These are phyloP conservation scores for Tinamus major DNA, from an alignment of 2,797 vertebrate genomes.

Conservation along the genomic window DNA sequence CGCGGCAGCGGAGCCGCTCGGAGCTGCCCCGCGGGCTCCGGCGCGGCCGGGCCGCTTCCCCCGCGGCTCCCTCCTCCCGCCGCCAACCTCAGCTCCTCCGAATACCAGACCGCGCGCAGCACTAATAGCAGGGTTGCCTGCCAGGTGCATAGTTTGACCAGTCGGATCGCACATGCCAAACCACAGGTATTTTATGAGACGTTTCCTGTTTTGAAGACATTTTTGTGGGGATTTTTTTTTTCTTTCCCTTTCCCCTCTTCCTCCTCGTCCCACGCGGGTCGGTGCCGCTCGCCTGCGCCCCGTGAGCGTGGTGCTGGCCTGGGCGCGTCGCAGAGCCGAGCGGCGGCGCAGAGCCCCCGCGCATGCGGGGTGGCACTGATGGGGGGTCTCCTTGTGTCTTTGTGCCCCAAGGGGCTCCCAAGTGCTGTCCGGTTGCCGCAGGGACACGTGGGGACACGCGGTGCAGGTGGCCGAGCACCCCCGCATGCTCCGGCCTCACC, in stretches of 20 bases:
- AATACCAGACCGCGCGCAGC: slow-evolving; percentile 80
- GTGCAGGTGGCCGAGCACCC: too few relatives aligned
- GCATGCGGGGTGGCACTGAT: accelerated
- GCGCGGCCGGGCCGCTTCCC: too few relatives aligned
- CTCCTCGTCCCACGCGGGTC: not conserved
- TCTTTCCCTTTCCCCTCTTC: not conserved
- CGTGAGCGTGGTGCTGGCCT: not conserved
- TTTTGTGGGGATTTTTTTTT: slow-evolving; percentile 74
- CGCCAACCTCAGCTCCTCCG: not conserved
- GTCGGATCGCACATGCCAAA: slow-evolving; percentile 77
- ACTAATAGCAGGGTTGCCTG: slow-evolving; percentile 76
- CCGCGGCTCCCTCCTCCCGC: not conserved
- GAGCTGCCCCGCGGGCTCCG: too few relatives aligned
- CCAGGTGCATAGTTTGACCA: slow-evolving; percentile 80
- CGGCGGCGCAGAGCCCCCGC: not conserved
- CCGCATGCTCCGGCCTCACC: too few relatives aligned
- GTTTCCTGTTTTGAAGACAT: slow-evolving; percentile 86
- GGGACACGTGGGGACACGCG: too few relatives aligned
- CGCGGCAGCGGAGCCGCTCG: too few relatives aligned
- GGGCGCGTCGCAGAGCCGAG: not conserved
- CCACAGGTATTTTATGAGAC: slow-evolving; percentile 84
- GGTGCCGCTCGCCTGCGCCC: not conserved
- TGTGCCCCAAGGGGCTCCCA: accelerated
- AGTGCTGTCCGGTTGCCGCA: not conserved
- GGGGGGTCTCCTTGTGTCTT: accelerated